These are phyloP conservation scores for Python bivittatus DNA, from an alignment of 2,113 vertebrate genomes.

Conservation along the genomic window DNA sequence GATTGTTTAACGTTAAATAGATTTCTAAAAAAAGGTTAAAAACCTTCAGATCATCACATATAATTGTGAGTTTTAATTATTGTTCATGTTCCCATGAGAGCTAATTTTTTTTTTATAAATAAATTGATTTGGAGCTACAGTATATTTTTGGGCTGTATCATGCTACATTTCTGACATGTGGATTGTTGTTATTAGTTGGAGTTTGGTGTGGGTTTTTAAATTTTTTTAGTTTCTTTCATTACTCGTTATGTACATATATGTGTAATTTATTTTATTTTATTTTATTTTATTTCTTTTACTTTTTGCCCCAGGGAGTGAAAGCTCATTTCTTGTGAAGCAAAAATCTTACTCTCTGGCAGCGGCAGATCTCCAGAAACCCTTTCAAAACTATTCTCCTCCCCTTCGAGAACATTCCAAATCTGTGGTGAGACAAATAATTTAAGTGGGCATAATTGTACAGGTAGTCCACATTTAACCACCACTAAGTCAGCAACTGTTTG, in stretches of 20 bases:
- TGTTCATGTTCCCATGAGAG: neutral
- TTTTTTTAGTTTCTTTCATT: neutral
- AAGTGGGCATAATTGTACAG: neutral
- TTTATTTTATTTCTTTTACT: neutral
- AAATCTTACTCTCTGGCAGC: conserved; percentile 75
- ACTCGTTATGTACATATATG: neutral
- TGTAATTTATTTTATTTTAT: conserved; percentile 16
- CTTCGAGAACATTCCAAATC: conserved; percentile 75
- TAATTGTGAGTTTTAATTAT: neutral
- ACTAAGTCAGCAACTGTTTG: neutral
- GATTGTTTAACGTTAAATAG: neutral
- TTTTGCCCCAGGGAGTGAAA: conserved; percentile 75
- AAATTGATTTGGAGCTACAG: no score
- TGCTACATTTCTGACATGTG: neutral
- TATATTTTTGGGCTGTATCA: neutral
- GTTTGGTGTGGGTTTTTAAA: rapidly evolving
- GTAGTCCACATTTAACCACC: neutral
- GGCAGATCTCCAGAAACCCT: conserved; percentile 72
- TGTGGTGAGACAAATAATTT: conserved; percentile 73
- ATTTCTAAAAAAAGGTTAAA: neutral
- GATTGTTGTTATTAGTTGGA: neutral
- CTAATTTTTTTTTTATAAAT: neutral
- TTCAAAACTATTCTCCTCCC: conserved; percentile 62
- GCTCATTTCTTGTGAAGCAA: conserved; percentile 65
- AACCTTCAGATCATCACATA: neutral